Evolutionary conservation across 2,113 vertebrate genomes (phyloP).

Genomic region (Perca schrenkii): DNA sequence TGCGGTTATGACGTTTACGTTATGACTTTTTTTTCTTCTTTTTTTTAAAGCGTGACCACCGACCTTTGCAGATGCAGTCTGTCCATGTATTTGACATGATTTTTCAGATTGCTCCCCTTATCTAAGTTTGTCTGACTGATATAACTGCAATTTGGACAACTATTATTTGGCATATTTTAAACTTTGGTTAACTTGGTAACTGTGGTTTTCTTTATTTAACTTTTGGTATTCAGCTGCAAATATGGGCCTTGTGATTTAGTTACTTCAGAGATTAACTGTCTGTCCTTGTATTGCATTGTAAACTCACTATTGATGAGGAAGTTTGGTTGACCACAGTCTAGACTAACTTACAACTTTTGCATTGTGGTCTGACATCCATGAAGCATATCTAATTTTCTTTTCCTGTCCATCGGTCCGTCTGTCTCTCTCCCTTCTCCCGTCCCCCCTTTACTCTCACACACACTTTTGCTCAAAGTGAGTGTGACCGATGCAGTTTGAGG

Average conservation of each 20-base stretch:
- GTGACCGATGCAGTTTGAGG: constrained; percentile 10
- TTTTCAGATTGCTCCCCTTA: neutral
- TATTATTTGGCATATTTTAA: neutral
- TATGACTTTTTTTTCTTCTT: neutral
- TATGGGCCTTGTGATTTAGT: neutral
- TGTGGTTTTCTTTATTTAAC: neutral
- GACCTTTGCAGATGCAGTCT: neutral
- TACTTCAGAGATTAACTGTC: neutral
- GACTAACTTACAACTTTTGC: constrained; percentile 37
- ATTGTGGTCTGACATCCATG: constrained; percentile 26
- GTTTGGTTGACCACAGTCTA: constrained; percentile 28
- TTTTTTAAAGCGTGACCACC: neutral
- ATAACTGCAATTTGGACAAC: neutral
- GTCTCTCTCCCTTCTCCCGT: neutral
- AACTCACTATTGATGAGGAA: constrained; percentile 7
- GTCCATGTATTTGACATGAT: neutral
- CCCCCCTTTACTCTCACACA: neutral
- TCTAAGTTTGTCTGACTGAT: neutral
- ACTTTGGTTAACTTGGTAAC: neutral
- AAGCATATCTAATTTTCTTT: constrained; percentile 32
- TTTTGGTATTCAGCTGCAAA: neutral
- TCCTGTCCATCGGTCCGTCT: neutral
- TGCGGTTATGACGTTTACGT: neutral
- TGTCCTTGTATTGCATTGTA: neutral
- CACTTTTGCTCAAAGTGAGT: constrained; percentile 16